Evolutionary conservation across 1,140 invertebrate genomes (phyloP).

Genomic region (Drosophila paulistorum): DNA sequence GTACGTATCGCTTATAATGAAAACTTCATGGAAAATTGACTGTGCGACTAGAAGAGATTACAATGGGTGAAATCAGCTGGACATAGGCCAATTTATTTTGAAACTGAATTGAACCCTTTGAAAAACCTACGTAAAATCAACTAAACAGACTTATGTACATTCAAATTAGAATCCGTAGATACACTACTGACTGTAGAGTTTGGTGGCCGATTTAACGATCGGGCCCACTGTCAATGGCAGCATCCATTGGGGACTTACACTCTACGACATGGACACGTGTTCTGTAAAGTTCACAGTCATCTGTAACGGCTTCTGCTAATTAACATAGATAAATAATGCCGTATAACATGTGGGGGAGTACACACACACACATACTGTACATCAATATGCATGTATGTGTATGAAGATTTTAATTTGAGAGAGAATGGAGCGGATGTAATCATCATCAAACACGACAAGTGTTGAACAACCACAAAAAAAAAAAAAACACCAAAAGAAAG

Average conservation of each 20-base stretch:
- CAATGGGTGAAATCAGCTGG: too few relatives aligned
- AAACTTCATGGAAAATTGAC: too few relatives aligned
- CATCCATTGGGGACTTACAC: neutral
- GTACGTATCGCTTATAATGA: neutral
- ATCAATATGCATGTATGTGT: neutral
- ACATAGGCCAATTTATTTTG: too few relatives aligned
- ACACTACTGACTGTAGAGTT: too few relatives aligned
- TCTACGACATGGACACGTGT: neutral
- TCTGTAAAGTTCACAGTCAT: neutral
- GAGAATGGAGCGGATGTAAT: neutral
- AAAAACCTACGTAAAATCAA: too few relatives aligned
- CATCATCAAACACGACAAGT: neutral
- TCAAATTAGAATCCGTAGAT: too few relatives aligned
- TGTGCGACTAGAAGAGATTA: too few relatives aligned
- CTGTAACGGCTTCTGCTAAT: slow-evolving; percentile 6
- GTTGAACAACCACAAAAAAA: neutral
- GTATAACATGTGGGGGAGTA: neutral
- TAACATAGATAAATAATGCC: neutral
- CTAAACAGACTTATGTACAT: too few relatives aligned
- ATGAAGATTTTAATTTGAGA: too few relatives aligned
- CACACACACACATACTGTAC: neutral
- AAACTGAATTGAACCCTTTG: too few relatives aligned
- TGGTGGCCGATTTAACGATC: too few relatives aligned
- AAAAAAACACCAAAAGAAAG: neutral
- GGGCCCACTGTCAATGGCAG: neutral